These are phyloP conservation scores for Collichthys lucidus DNA, from an alignment of 2,113 vertebrate species.

Conservation along the genomic window DNA sequence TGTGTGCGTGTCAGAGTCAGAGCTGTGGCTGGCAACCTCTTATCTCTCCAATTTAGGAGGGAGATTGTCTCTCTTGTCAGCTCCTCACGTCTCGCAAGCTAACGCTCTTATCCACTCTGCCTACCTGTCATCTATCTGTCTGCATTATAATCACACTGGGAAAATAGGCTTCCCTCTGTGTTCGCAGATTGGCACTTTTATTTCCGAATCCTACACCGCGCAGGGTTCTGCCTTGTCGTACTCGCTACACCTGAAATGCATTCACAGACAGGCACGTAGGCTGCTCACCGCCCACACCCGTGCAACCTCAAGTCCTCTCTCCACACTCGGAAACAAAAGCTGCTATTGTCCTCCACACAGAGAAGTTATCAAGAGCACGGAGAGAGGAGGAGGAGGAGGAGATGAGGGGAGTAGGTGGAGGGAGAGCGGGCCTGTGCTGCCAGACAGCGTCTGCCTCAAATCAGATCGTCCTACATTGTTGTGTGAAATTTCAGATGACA, in stretches of 20 bases:
- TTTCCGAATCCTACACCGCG: constrained; percentile 56
- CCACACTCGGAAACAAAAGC: constrained; percentile 77
- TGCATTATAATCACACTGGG: constrained; percentile 78
- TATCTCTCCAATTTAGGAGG: constrained; percentile 78
- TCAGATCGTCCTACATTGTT: constrained; percentile 81
- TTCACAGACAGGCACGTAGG: constrained; percentile 55
- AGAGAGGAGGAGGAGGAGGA: constrained; percentile 51
- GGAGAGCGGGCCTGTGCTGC: constrained; percentile 50
- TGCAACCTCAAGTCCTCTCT: constrained; percentile 62
- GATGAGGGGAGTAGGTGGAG: constrained; percentile 18
- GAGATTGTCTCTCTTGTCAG: constrained; percentile 80
- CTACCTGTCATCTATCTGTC: constrained; percentile 82
- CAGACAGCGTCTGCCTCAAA: constrained; percentile 77
- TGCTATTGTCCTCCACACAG: constrained; percentile 77
- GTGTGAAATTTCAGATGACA: constrained; percentile 84
- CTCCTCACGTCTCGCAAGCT: constrained; percentile 73
- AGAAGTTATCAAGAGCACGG: constrained; percentile 78
- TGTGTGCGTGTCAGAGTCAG: constrained; percentile 63
- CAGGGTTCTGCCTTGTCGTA: constrained; percentile 47
- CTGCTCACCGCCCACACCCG: constrained; percentile 54
- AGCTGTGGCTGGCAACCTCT: constrained; percentile 72
- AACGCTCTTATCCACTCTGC: constrained; percentile 78
- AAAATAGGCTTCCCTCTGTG: constrained; percentile 75
- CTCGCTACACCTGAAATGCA: constrained; percentile 66
- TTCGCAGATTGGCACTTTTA: constrained; percentile 76